These are phyloP conservation scores for Hedychridium roseum DNA, from an alignment of 2,888 invertebrate genomes.

Conservation along the genomic window DNA sequence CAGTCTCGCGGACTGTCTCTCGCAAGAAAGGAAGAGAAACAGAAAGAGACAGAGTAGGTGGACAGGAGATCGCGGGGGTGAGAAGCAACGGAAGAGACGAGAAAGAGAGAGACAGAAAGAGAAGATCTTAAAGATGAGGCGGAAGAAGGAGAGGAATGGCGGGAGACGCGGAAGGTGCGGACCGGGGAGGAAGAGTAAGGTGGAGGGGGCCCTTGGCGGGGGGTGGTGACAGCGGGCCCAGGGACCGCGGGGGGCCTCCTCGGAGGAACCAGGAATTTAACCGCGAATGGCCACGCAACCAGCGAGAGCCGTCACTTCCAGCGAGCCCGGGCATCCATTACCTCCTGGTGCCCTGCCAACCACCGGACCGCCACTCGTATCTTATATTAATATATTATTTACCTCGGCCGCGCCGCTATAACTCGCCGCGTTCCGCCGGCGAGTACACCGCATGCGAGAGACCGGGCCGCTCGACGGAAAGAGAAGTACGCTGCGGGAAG, in stretches of 20 bases:
- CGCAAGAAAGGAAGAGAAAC: background rate
- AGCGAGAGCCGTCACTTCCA: slow-evolving; percentile 63
- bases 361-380: slow-evolving; percentile 57
- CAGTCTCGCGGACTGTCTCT: too few species aligned
- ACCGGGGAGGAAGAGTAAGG: slow-evolving; percentile 29
- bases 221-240: slow-evolving; percentile 60
- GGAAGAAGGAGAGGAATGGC: slow-evolving; percentile 5
- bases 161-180: slow-evolving; percentile 18
- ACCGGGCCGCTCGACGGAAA: background rate
- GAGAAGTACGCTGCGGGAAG: background rate
- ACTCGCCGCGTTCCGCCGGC: slow-evolving; percentile 31
- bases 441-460: too few species aligned
- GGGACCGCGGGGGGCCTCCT: slow-evolving; percentile 67
- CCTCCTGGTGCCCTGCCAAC: slow-evolving; percentile 64
- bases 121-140: slow-evolving; percentile 6
- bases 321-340: slow-evolving; percentile 61
- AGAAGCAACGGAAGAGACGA: background rate
- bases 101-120: slow-evolving; percentile 14
- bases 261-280: slow-evolving; percentile 68
- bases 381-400: slow-evolving; percentile 64
- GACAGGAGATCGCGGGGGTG: too few species aligned
- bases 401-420: slow-evolving; percentile 47
- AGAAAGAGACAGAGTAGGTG: too few species aligned
- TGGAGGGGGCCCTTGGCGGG: slow-evolving; percentile 63
- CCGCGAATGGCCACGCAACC: slow-evolving; percentile 62